Conservation (phyloP, 2,888 invertebrate genomes). For the Cantharis rufa region DNA sequence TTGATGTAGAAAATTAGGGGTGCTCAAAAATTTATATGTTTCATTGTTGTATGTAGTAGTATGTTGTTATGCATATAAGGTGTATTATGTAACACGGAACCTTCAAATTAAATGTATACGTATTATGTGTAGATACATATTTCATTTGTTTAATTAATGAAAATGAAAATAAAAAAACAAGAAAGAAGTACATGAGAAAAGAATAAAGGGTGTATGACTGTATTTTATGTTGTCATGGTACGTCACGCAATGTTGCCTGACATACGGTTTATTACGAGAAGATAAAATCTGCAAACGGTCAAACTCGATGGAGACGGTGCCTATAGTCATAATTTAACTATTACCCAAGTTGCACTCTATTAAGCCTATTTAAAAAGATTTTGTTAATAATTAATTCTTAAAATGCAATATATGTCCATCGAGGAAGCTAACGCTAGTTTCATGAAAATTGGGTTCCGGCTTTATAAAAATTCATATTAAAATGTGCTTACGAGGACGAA, state of each 20-base stretch:
- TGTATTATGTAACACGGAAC: slow-evolving; percentile 6
- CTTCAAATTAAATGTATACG: slow-evolving; percentile 41
- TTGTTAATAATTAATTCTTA: background rate
- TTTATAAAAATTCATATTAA: background rate
- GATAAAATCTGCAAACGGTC: slow-evolving; percentile 52
- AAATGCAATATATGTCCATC: background rate
- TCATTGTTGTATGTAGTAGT: background rate
- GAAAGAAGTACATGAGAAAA: slow-evolving; percentile 44
- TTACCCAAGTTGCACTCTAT: slow-evolving; percentile 40
- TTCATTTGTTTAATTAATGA: slow-evolving; percentile 53
- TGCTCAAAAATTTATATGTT: background rate
- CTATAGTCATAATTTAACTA: slow-evolving; percentile 42
- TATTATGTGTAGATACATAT: slow-evolving; percentile 42
- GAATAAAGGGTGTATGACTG: slow-evolving; percentile 50
- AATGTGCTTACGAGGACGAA: background rate
- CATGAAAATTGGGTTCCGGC: background rate
- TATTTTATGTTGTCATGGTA: slow-evolving; percentile 54
- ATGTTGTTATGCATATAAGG: background rate
- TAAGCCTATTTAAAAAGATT: slow-evolving; percentile 18
- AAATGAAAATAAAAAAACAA: slow-evolving; percentile 43
- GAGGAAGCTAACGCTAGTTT: background rate
- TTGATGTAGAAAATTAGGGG: background rate
- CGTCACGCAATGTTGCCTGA: slow-evolving; percentile 55
- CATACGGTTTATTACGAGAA: slow-evolving; percentile 50
- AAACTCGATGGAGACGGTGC: slow-evolving; percentile 40